Evolutionary conservation across 2,797 vertebrate species (phyloP).

Genomic region (Euthynnus affinis): DNA sequence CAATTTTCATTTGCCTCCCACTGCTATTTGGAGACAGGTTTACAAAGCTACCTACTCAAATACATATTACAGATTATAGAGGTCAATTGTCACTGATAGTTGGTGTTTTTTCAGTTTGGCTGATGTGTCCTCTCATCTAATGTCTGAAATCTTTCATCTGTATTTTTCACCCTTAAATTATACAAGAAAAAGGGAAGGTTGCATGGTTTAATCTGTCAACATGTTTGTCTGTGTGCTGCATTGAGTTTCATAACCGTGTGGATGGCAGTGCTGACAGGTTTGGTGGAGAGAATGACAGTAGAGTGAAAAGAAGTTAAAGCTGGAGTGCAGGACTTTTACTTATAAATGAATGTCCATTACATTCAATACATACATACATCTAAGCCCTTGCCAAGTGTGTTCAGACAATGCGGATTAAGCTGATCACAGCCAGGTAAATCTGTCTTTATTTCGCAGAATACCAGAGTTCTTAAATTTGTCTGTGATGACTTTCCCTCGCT

Average conservation of each 20-base stretch:
- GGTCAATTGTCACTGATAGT: background rate
- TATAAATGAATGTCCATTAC: too few relatives aligned
- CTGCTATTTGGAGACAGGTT: background rate
- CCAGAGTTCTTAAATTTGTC: too few relatives aligned
- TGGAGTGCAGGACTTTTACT: too few relatives aligned
- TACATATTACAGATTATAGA: background rate
- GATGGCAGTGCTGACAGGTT: constrained; percentile 50
- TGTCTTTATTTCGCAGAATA: too few relatives aligned
- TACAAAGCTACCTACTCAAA: background rate
- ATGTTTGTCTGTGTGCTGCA: constrained; percentile 33
- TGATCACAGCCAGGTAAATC: too few relatives aligned
- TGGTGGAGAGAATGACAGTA: constrained; percentile 10
- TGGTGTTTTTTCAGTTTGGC: constrained; percentile 7
- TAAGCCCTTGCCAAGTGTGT: too few relatives aligned
- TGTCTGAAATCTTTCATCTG: background rate
- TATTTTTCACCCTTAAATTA: constrained; percentile 13
- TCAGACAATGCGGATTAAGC: too few relatives aligned
- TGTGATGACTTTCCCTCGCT: too few relatives aligned
- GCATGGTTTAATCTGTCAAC: constrained; percentile 42
- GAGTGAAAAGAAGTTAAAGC: constrained; percentile 56
- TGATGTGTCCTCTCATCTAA: background rate
- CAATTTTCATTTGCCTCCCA: constrained; percentile 23
- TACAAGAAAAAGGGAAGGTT: constrained; percentile 2
- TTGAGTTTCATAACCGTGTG: constrained; percentile 31
- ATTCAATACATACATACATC: too few relatives aligned